Percentiles rank a stretch among this genome's conserved stretches.
Evolutionary conservation across 2,888 invertebrate species (phyloP).

Genomic region (Atrina japonica): DNA sequence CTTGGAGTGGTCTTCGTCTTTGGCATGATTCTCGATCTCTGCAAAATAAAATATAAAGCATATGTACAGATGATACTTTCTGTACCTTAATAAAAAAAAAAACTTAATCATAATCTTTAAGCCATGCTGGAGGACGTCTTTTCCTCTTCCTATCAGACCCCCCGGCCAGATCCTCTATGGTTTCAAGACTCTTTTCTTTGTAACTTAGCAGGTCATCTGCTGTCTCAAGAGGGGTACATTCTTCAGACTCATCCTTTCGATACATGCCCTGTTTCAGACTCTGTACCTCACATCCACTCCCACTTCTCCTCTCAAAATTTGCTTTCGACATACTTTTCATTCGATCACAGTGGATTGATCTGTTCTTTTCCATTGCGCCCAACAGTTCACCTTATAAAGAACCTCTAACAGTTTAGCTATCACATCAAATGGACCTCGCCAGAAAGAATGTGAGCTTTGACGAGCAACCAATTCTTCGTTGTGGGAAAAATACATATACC

Average conservation of each 20-base stretch:
- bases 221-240: slow-evolving; percentile 1
- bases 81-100: not conserved
- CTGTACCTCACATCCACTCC: not conserved
- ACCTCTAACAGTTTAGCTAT: slow-evolving; percentile 33
- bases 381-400: slow-evolving; percentile 41
- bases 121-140: slow-evolving; percentile 6
- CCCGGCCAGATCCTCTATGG: slow-evolving; percentile 1
- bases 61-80: not conserved
- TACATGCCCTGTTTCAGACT: not conserved
- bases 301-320: slow-evolving; percentile 24
- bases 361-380: slow-evolving; percentile 15
- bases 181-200: not conserved
- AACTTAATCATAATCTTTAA: slow-evolving; percentile 6
- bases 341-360: slow-evolving; percentile 40
- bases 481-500: slow-evolving; percentile 48
- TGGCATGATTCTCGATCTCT: not conserved
- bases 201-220: not conserved
- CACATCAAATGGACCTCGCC: slow-evolving; percentile 40
- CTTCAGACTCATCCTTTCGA: not conserved
- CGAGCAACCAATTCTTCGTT: slow-evolving; percentile 33
- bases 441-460: slow-evolving; percentile 41
- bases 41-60: slow-evolving; percentile 1
- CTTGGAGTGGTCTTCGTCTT: slow-evolving; percentile 20
- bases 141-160: not conserved
- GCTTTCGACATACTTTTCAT: slow-evolving; percentile 25